Percentiles rank a stretch among this genome's conserved stretches.
Evolutionary conservation across 2,113 vertebrate genomes (phyloP).

Genomic region (Macquaria australasica): DNA sequence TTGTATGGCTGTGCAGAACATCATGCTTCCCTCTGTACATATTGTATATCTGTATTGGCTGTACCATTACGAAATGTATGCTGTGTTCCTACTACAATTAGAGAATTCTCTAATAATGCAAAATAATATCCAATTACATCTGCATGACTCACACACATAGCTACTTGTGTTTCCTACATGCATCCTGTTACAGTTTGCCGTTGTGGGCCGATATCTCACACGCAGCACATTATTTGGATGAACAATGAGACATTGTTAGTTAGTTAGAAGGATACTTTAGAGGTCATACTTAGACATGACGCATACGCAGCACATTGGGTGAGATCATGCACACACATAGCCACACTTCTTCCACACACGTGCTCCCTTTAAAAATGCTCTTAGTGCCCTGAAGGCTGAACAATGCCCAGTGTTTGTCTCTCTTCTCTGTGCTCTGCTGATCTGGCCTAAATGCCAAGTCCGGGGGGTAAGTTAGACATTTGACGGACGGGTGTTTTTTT

Average conservation of each 20-base stretch:
- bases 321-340: slow-evolving; percentile 38
- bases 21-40: neutral
- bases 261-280: slow-evolving; percentile 21
- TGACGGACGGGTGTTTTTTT: neutral
- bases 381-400: slow-evolving; percentile 26
- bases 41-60: neutral
- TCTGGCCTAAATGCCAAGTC: slow-evolving; percentile 27
- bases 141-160: slow-evolving; percentile 30
- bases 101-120: neutral
- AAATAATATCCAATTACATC: slow-evolving; percentile 11
- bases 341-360: slow-evolving; percentile 20
- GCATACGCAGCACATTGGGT: slow-evolving; percentile 26
- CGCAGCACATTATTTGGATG: slow-evolving; percentile 37
- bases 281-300: slow-evolving; percentile 33
- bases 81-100: neutral
- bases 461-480: neutral
- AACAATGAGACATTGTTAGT: slow-evolving; percentile 62
- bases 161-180: slow-evolving; percentile 26
- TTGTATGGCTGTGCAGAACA: neutral
- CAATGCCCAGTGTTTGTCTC: slow-evolving; percentile 41
- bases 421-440: slow-evolving; percentile 36
- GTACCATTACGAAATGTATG: neutral
- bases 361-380: slow-evolving; percentile 26
- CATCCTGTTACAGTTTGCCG: slow-evolving; percentile 32
- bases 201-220: slow-evolving; percentile 21